Conservation (phyloP, 2,797 vertebrate genomes). For the Enteromius mattozi region DNA sequence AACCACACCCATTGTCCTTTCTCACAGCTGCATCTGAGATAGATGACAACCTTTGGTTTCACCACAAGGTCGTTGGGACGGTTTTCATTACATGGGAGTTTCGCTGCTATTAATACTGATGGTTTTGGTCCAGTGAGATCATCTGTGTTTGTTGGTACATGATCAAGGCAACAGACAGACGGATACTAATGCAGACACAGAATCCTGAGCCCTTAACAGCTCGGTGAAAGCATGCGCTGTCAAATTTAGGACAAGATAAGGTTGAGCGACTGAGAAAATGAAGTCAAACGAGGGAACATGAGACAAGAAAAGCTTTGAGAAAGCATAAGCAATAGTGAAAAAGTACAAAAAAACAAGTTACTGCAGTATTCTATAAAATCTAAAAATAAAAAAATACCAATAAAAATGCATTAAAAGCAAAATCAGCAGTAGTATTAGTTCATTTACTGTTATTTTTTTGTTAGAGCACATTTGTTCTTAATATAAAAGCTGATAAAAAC, state of each 20-base stretch:
- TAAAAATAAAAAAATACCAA: too few relatives aligned
- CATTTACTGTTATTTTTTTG: not conserved
- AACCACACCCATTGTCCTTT: slow-evolving; percentile 39
- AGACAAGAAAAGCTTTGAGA: not conserved
- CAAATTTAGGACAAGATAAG: slow-evolving; percentile 47
- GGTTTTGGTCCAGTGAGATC: slow-evolving; percentile 40
- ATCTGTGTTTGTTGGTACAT: slow-evolving; percentile 32
- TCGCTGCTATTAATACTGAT: slow-evolving; percentile 38
- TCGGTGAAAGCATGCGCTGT: slow-evolving; percentile 1
- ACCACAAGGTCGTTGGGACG: slow-evolving; percentile 42
- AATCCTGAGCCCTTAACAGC: slow-evolving; percentile 35
- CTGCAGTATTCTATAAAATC: not conserved
- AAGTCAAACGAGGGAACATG: not conserved
- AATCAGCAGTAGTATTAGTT: not conserved
- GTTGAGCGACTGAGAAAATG: slow-evolving; percentile 1
- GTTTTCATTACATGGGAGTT: slow-evolving; percentile 48
- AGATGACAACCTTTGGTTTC: slow-evolving; percentile 43
- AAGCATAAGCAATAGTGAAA: not conserved
- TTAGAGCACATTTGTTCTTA: not conserved
- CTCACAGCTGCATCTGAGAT: slow-evolving; percentile 20
- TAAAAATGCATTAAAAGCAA: not conserved
- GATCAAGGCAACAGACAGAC: slow-evolving; percentile 39
- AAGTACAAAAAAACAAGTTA: not conserved
- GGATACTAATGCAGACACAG: slow-evolving; percentile 23
- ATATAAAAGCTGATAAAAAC: not conserved